Evolutionary conservation across 2,113 vertebrate species (phyloP), one percentile per base, ranked within the genome.

Genomic region (Dolichotis patagonum): DNA sequence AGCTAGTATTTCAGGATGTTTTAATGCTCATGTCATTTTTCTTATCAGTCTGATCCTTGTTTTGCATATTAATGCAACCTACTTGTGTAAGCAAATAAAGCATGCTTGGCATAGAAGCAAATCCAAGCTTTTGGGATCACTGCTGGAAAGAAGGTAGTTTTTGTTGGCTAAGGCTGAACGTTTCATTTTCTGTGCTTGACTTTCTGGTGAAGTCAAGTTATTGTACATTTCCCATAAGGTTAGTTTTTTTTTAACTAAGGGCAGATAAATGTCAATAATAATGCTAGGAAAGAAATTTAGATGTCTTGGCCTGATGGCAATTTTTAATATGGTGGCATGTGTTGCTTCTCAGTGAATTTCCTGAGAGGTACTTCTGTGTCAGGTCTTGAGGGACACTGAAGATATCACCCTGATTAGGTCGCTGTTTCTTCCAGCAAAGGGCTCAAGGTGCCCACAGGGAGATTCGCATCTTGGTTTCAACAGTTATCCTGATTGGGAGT

Each of bases 131-230:
- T 52, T 91, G 69, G 91, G 91, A 46, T 96, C 89, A 91, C 73
- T 94, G 96, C 82, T 96, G 92, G 97, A 97, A 97, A 83, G 94
- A 97, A 97, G 90, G n/a, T 71, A 60, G 35, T 28, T 71, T 71
- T 96, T 95, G 85, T n/a, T 78, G 93, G 95, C 65, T 92, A 95
- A 97, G 54, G 54, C 1, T 88, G 32, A 35, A 80, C 14, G 26
- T n/a, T 63, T 78, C n/a, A 17, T 38, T 28, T 3, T 35, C 19
- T 95, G 95, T 69, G 46, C 71, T 94, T 95, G 28, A 82, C 97
- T 97, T 96, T 96, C 26, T 95, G 69, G 75, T 84, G 73, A 96
- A 96, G 60, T 65, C 14, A 9, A 38, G 28, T 80, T 38, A 38
- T 3, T 93, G 7, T 32, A 85, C 91, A 54, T 87, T 95, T 54